A percentile compares a stretch with the other conserved stretches of the same genome.
Evolutionary conservation across 1,140 invertebrate species (phyloP).

Genomic region (Globodera ellingtonae): DNA sequence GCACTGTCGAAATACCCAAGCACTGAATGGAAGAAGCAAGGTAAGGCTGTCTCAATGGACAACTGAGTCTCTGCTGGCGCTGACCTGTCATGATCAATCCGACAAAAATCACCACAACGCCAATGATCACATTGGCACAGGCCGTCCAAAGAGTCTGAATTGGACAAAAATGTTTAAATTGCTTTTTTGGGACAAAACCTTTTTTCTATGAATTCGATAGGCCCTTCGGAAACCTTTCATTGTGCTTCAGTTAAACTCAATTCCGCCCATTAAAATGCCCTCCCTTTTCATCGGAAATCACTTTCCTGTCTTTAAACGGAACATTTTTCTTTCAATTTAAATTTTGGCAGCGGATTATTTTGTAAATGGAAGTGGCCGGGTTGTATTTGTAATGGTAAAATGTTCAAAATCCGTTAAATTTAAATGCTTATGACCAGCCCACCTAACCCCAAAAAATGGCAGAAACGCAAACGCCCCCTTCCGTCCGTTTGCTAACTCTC

Average conservation of each 20-base stretch:
- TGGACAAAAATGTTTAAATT: slow-evolving; percentile 7
- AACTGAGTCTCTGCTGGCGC: not conserved
- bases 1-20: slow-evolving; percentile 62
- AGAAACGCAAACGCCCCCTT: not conserved
- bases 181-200: slow-evolving; percentile 1
- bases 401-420: too few relatives aligned
- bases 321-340: too few relatives aligned
- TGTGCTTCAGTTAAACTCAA: not conserved
- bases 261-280: not conserved
- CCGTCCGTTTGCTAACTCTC: not conserved
- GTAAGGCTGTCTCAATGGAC: not conserved
- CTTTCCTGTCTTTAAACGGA: not conserved
- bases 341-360: too few relatives aligned
- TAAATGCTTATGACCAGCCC: not conserved
- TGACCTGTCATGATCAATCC: slow-evolving; percentile 57
- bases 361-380: too few relatives aligned
- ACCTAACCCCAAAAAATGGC: not conserved
- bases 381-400: too few relatives aligned
- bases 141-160: slow-evolving; percentile 63
- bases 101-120: slow-evolving; percentile 53
- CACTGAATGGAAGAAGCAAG: slow-evolving; percentile 15
- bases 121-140: slow-evolving; percentile 58
- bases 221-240: not conserved
- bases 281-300: not conserved
- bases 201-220: slow-evolving; percentile 8